Evolutionary conservation across 2,113 vertebrate genomes (phyloP), one percentile per base, ranked within the genome.

Genomic region (Oreocharis arfaki): DNA sequence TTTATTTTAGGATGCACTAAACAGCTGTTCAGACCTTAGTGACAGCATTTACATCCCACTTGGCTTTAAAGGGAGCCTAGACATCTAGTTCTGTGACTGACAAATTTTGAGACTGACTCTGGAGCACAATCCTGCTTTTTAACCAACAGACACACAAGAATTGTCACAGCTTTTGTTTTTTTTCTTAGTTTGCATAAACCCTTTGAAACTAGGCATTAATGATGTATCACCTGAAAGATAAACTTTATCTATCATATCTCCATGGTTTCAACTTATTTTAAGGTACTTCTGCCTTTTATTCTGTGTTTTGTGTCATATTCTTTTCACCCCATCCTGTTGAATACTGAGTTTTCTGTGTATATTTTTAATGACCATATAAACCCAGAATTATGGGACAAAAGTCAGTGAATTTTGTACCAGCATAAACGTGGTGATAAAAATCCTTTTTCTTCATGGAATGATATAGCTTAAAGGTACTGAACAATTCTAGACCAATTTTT

Each of bases 371-470:
- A 27, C 11, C 64, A 3, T n/a, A 24, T 37, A 79, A 85, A 68
- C 1, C 3, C 35, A 91, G 33, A 63, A 15, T 30, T 60, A 35
- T 13, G 7, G 7, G 26, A 52, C 6, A 73, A 55, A 81, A 67
- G 18, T 6, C 5, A 56, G 18, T 53, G 32, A 81, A 77, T 64
- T 80, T 37, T 60, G 23, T 56, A 74, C 35, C 24, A 71, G 16
- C 19, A 53, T 16, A 82, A 1, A 0, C 60, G 3, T 44, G 56
- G 18, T 42, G 63, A 39, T 11, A 70, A 87, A 35, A 60, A 14
- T 4, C 4, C 0, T 16, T 42, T 74, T 33, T 44, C 3, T 49
- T 75, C 5, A 10, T 53, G 18, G 3, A 42, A 1, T 49, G 46
- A 22, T 7, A 17, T 5, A 71, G 3, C 11, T 81, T 74, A 44